phyloP scores from a whole-genome alignment of 2,113 vertebrate species.

The Lagopus leucura region DNA sequence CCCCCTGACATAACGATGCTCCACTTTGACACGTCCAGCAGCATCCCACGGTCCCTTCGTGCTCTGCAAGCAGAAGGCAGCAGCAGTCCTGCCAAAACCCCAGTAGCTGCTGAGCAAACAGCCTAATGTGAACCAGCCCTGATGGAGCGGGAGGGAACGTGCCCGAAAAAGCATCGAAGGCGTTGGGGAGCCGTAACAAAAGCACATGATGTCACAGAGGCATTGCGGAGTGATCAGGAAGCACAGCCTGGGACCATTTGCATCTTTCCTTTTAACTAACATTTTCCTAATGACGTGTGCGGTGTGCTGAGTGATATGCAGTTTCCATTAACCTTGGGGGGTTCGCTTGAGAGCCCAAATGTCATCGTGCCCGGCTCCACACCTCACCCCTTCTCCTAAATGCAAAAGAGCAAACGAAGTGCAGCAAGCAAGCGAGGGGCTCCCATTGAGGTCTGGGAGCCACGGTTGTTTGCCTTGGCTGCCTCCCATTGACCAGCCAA shows the following conservation, averaged over 20 bases:
- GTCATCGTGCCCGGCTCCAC: not conserved
- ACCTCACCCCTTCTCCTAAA: not conserved
- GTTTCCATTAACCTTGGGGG: rapidly evolving
- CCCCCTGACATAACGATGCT: rapidly evolving
- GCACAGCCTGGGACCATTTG: not conserved
- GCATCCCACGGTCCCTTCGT: rapidly evolving
- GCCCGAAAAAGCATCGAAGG: conserved; percentile 33
- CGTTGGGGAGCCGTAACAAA: not conserved
- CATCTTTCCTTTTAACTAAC: not conserved
- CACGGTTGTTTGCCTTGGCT: not conserved
- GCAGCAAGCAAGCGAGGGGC: rapidly evolving
- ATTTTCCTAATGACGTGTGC: not conserved
- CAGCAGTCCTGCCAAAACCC: conserved; percentile 34
- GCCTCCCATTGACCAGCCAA: not conserved
- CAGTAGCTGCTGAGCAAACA: conserved; percentile 62
- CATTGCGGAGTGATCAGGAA: not conserved
- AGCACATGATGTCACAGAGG: not conserved
- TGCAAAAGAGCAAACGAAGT: not conserved
- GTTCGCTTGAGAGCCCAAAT: not conserved
- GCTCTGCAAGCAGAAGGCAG: not conserved
- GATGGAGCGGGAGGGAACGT: conserved; percentile 17
- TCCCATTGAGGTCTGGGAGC: not conserved
- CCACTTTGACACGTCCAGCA: not conserved
- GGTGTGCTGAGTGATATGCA: rapidly evolving
- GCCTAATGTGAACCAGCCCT: conserved; percentile 54